These are phyloP conservation scores for Tychaedon coryphoeus DNA, from an alignment of 2,113 vertebrate species.

Conservation along the genomic window DNA sequence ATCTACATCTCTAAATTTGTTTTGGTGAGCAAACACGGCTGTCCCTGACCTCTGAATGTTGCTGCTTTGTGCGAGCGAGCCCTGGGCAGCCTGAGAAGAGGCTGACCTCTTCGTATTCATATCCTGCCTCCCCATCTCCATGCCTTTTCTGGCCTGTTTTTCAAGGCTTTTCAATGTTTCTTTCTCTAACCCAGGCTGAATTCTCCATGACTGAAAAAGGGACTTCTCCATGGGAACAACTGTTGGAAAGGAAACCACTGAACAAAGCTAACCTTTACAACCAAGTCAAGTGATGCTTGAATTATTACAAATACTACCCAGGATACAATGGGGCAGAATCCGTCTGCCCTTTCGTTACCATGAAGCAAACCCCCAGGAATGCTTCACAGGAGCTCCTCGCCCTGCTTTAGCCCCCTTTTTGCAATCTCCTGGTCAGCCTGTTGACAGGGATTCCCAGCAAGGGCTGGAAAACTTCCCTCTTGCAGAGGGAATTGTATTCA, in stretches of 20 bases:
- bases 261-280: conserved; percentile 69
- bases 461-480: neutral
- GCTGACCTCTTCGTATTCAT: conserved; percentile 10
- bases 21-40: neutral
- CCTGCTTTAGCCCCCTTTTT: neutral
- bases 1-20: neutral
- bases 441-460: neutral
- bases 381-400: neutral
- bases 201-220: conserved; percentile 44
- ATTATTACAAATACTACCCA: conserved; percentile 37
- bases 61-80: neutral
- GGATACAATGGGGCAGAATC: conserved; percentile 44
- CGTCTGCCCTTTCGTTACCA: conserved; percentile 21
- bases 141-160: conserved; percentile 23
- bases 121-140: neutral
- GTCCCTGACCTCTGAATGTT: neutral
- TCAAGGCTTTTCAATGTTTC: neutral
- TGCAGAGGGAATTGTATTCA: neutral
- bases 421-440: neutral
- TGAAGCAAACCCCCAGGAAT: neutral
- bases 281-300: conserved; percentile 57
- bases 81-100: neutral
- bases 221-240: conserved; percentile 74
- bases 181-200: conserved; percentile 31
- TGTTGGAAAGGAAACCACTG: conserved; percentile 46